Percentiles rank a stretch among this genome's conserved stretches.
Evolutionary conservation across 1,140 invertebrate species (phyloP).

Genomic region (Bombyx mori): ASM3026992v2 NC_085118.1:10583501-10584000

Average conservation of each 20-base stretch:
- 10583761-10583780: conserved; percentile 97
- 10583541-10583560: conserved; percentile 77
- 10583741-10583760: conserved; percentile 94
- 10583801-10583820: conserved; percentile 84
- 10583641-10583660: conserved; percentile 94
- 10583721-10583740: conserved; percentile 98
- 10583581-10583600: conserved; percentile 89
- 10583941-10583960: conserved; percentile 91
- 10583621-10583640: conserved; percentile 96
- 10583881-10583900: conserved; percentile 81
- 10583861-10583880: conserved; percentile 85
- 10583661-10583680: conserved; percentile 96
- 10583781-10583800: conserved; percentile 96
- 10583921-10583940: conserved; percentile 85
- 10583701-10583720: conserved; percentile 96
- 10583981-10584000: conserved; percentile 96
- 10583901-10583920: conserved; percentile 82
- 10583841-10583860: conserved; percentile 81
- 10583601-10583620: conserved; percentile 98
- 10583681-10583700: conserved; percentile 88
- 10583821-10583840: conserved; percentile 74
- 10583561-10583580: conserved; percentile 88
- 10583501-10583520: conserved; percentile 90
- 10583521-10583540: conserved; percentile 88
- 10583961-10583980: conserved; percentile 98